These are phyloP conservation scores for Cantharis flavilabris DNA, from an alignment of 2,888 invertebrate genomes.

Conservation along the genomic window DNA sequence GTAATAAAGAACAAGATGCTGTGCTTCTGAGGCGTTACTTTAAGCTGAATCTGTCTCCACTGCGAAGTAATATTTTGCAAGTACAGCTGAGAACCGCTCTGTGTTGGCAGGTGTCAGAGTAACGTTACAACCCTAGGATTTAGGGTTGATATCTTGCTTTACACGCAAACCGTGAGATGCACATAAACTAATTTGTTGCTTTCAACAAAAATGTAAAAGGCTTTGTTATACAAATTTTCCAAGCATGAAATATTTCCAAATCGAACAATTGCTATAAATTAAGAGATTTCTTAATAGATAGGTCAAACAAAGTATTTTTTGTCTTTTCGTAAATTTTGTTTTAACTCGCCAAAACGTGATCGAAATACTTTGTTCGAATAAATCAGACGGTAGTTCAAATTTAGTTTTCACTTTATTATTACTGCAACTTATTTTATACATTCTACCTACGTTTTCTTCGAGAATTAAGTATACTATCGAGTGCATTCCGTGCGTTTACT, in stretches of 20 bases:
- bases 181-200: background rate
- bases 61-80: background rate
- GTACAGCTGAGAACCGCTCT: conserved; percentile 1
- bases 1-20: background rate
- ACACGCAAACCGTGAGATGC: conserved; percentile 2
- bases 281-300: background rate
- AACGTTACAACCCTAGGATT: background rate
- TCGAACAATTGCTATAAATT: background rate
- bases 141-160: conserved; percentile 1
- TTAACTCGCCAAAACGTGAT: background rate
- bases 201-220: background rate
- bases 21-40: background rate
- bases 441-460: background rate
- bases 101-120: background rate
- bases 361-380: background rate
- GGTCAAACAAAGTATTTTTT: background rate
- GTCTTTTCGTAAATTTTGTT: background rate
- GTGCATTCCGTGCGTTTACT: background rate
- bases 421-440: background rate
- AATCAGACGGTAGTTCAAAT: background rate
- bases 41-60: conserved; percentile 1
- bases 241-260: too few species aligned
- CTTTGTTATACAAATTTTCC: background rate
- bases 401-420: background rate
- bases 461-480: background rate